phyloP scores from a whole-genome alignment of 2,888 invertebrate genomes.

The Tanytarsus gracilentus region DNA sequence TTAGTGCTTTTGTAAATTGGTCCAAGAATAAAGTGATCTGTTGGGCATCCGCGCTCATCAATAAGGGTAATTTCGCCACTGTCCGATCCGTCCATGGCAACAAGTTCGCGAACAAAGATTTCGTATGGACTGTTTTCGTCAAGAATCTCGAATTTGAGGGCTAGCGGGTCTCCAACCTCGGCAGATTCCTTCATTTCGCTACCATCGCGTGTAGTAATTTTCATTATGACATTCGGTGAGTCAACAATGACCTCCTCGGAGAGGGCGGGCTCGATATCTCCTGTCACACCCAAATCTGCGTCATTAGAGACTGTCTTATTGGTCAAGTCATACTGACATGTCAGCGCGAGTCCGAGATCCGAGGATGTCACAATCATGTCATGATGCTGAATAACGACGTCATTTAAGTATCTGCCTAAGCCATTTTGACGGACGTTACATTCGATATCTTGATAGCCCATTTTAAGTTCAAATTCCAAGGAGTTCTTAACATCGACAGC shows the following conservation, averaged over 20 bases:
- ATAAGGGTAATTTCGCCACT: conserved; percentile 86
- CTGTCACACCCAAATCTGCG: conserved; percentile 79
- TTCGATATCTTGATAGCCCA: conserved; percentile 87
- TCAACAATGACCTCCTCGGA: conserved; percentile 88
- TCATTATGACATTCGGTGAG: conserved; percentile 91
- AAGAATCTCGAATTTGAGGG: conserved; percentile 83
- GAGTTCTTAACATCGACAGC: conserved; percentile 80
- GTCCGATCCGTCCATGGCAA: conserved; percentile 90
- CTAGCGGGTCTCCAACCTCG: conserved; percentile 86
- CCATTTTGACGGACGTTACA: conserved; percentile 88
- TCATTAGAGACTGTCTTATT: conserved; percentile 91
- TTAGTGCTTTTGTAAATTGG: conserved; percentile 74
- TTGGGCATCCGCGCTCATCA: conserved; percentile 85
- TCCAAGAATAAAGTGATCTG: conserved; percentile 90
- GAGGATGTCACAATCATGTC: conserved; percentile 91
- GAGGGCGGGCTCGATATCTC: conserved; percentile 76
- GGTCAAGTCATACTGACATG: conserved; percentile 88
- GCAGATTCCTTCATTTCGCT: conserved; percentile 77
- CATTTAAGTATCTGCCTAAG: conserved; percentile 77
- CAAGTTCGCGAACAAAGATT: conserved; percentile 87
- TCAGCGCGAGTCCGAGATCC: conserved; percentile 84
- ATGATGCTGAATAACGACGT: conserved; percentile 91
- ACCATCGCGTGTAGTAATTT: conserved; percentile 75
- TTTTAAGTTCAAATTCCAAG: conserved; percentile 81
- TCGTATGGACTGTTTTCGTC: conserved; percentile 90